Conservation (phyloP, 2,797 vertebrate genomes). For the Steatocranus sp. region DNA sequence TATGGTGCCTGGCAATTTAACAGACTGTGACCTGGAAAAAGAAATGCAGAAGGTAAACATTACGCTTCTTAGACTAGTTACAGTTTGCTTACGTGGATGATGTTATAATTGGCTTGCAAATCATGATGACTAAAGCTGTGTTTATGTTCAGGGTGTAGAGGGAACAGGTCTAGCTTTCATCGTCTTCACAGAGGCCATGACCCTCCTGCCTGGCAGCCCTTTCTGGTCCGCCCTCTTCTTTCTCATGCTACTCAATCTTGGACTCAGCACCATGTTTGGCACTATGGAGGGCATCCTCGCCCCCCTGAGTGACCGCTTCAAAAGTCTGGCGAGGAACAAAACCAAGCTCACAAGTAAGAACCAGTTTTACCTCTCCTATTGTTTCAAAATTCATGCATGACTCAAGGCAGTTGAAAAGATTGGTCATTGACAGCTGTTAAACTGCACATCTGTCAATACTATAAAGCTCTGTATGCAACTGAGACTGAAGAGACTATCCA, state of each 20-base stretch:
- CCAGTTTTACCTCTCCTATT: background rate
- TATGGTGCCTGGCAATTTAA: constrained; percentile 38
- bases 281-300: constrained; percentile 83
- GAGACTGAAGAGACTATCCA: background rate
- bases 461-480: background rate
- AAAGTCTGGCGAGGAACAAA: constrained; percentile 70
- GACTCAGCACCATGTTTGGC: constrained; percentile 80
- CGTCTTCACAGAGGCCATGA: constrained; percentile 81
- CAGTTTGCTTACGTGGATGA: background rate
- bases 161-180: constrained; percentile 80
- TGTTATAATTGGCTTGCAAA: background rate
- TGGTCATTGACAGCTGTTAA: background rate
- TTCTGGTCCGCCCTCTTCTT: constrained; percentile 86
- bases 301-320: constrained; percentile 80
- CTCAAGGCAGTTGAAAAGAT: background rate
- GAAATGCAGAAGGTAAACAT: constrained; percentile 71
- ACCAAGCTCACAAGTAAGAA: constrained; percentile 70
- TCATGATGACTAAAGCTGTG: background rate
- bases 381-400: accelerated
- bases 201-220: constrained; percentile 75
- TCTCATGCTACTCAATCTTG: constrained; percentile 81
- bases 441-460: background rate
- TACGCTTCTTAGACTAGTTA: background rate
- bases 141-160: constrained; percentile 71
- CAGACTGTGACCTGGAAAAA: constrained; percentile 61